Evolutionary conservation across 2,113 vertebrate species (phyloP), one percentile per base, ranked within the genome.

Genomic region (Neolamprologus devosi): DNA sequence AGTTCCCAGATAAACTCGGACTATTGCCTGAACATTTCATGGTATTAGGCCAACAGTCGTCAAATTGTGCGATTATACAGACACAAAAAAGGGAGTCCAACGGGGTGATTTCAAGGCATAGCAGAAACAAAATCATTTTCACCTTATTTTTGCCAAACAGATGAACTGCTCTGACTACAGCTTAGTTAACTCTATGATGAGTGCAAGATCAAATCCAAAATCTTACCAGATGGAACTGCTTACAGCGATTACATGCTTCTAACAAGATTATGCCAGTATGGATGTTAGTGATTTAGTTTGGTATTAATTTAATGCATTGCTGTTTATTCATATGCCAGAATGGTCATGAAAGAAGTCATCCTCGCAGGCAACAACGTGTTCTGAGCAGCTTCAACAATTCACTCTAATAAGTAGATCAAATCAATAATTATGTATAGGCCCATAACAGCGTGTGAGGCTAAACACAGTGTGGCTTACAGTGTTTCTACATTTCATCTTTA

Each of bases 181-280:
- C 73, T 78, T n/a, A 51, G 73, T 33, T 78, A 84, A 57, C 35
- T 26, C 5, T 35, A 17, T 82, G 53, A 88, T 47, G 51, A 81
- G 16, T 78, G 33, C 33, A 47, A 81, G 30, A 87, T 81, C 23
- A 84, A 68, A 86, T 84, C 40, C 42, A 35, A 85, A 86, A 49
- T 60, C 21, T 86, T 42, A 51, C 23, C 87, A 91, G 45, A 91
- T 86, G 91, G 87, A 73, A 21, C 60, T 51, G 51, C 82, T 82
- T 37, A 19, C 53, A 65, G 78, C 7, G 23, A 75, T 58, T 92
- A 83, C 19, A 85, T 9, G 70, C 45, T 16, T 14, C 49, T 81
- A 83, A 73, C 5, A 42, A 73, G 57, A 83, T 81, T 33, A 54
- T 65, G 33, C 19, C 49, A 82, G 42, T 47, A 30, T 78, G 51